Conservation (phyloP, 1,140 invertebrate species). For the Mesaphorura yosii region DNA sequence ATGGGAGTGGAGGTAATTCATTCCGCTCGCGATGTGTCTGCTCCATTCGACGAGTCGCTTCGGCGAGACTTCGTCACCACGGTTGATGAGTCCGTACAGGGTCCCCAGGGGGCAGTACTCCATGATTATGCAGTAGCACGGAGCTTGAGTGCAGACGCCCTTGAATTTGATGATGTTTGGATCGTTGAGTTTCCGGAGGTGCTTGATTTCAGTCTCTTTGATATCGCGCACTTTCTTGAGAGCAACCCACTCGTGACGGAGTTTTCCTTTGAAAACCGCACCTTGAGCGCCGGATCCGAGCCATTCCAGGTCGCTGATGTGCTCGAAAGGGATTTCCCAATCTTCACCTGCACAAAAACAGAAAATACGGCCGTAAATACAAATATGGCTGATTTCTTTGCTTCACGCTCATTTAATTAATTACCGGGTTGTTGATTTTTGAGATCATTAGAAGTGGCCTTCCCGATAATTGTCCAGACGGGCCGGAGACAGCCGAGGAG, state of each 20-base stretch:
- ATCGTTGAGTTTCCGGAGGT: constrained; percentile 88
- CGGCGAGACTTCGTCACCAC: constrained; percentile 67
- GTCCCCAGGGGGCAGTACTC: constrained; percentile 93
- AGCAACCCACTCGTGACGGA: constrained; percentile 74
- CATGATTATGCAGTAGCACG: constrained; percentile 93
- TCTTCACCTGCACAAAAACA: constrained; percentile 48
- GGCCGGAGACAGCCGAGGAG: constrained; percentile 75
- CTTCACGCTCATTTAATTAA: no score
- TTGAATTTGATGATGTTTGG: constrained; percentile 93
- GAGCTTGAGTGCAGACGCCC: constrained; percentile 87
- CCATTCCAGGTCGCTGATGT: constrained; percentile 81
- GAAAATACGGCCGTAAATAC: constrained; percentile 10
- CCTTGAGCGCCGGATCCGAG: constrained; percentile 92
- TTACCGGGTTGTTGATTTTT: constrained; percentile 37
- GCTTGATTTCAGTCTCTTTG: constrained; percentile 87
- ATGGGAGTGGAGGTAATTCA: constrained; percentile 89
- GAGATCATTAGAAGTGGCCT: constrained; percentile 55
- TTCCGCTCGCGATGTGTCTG: constrained; percentile 88
- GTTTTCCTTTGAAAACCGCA: constrained; percentile 80
- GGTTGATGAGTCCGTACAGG: constrained; percentile 77
- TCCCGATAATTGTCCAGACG: constrained; percentile 71
- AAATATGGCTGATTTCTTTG: not conserved
- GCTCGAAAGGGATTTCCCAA: constrained; percentile 92
- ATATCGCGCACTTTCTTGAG: constrained; percentile 92
- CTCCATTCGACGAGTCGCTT: constrained; percentile 78